Evolutionary conservation across 1,140 invertebrate genomes (phyloP).

Genomic region (Zaprionus vittiger): DNA sequence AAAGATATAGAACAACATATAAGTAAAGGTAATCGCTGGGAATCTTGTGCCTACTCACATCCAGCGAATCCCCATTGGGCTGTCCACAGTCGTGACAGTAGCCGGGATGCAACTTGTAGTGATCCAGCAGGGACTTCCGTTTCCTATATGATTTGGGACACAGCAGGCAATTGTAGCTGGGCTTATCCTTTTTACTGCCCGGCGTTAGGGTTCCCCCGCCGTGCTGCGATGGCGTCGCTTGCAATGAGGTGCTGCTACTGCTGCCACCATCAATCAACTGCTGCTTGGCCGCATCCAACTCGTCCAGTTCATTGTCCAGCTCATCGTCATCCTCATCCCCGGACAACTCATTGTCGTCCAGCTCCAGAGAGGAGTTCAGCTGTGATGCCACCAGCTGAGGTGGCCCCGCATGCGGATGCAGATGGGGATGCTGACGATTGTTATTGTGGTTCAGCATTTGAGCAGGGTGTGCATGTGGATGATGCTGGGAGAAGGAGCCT

Average conservation of each 20-base stretch:
- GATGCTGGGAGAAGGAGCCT: constrained; percentile 28
- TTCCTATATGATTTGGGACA: constrained; percentile 82
- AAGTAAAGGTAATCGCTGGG: background rate
- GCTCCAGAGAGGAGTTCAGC: constrained; percentile 68
- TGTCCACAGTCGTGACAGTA: constrained; percentile 83
- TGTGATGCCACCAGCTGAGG: constrained; percentile 39
- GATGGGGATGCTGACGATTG: constrained; percentile 40
- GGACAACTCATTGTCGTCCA: constrained; percentile 79
- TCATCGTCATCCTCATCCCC: constrained; percentile 80
- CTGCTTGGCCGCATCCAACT: constrained; percentile 77
- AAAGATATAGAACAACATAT: background rate
- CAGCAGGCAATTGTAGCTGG: constrained; percentile 77
- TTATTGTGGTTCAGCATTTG: constrained; percentile 1
- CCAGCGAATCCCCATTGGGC: constrained; percentile 78
- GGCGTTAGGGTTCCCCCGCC: constrained; percentile 44
- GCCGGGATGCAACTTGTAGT: constrained; percentile 83
- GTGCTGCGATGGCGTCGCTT: constrained; percentile 69
- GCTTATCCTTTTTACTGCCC: constrained; percentile 78
- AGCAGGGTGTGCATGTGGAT: constrained; percentile 21
- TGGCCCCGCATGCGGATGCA: constrained; percentile 18
- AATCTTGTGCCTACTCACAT: constrained; percentile 46
- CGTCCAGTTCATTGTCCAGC: constrained; percentile 72
- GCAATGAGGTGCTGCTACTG: constrained; percentile 79
- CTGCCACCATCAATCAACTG: constrained; percentile 81
- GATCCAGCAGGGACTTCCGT: constrained; percentile 79